These are phyloP conservation scores for Myotis findleyi DNA, from an alignment of 2,797 vertebrate species.

Conservation along the genomic window DNA sequence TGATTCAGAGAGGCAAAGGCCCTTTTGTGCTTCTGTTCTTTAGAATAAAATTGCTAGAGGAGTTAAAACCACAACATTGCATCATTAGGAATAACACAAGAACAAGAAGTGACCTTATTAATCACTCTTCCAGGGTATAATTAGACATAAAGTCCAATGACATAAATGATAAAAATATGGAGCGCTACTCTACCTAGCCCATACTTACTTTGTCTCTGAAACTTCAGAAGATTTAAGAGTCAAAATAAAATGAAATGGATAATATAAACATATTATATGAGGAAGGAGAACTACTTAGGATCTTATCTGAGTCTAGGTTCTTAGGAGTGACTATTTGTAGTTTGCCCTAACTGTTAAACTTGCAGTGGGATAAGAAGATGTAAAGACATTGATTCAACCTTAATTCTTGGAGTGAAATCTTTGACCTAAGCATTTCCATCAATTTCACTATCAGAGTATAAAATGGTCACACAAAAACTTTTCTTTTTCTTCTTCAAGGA, in stretches of 20 bases:
- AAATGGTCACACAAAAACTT: not conserved
- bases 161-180: not conserved
- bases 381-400: not conserved
- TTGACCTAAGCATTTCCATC: not conserved
- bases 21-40: not conserved
- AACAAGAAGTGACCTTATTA: not conserved
- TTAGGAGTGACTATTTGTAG: not conserved
- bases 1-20: not conserved
- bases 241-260: not conserved
- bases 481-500: not conserved
- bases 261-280: not conserved
- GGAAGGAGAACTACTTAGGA: not conserved
- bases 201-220: slow-evolving; percentile 3
- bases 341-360: not conserved
- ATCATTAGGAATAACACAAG: not conserved
- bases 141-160: not conserved
- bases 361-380: not conserved
- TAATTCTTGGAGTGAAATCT: not conserved
- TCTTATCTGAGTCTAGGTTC: not conserved
- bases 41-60: not conserved
- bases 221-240: not conserved
- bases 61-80: not conserved
- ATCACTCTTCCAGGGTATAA: not conserved
- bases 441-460: not conserved
- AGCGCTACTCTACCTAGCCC: not conserved